Conservation (phyloP, 2,113 vertebrate genomes). For the Rattus rattus region DNA sequence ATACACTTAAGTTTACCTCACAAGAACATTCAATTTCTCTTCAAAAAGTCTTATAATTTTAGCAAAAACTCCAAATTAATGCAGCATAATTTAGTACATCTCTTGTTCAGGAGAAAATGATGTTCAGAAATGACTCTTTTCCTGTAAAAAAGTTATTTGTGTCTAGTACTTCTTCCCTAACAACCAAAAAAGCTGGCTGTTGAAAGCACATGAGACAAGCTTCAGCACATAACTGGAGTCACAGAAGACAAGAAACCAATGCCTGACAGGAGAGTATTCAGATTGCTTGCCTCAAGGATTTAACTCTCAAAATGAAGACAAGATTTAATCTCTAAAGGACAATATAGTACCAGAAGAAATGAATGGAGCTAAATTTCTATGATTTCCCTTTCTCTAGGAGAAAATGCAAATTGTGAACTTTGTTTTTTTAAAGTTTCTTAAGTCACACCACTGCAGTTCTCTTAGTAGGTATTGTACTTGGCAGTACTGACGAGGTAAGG, state of each 20-base stretch:
- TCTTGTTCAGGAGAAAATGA: slow-evolving; percentile 29
- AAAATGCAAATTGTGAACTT: not conserved
- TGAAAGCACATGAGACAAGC: slow-evolving; percentile 51
- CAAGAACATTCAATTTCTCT: slow-evolving; percentile 54
- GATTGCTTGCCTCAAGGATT: slow-evolving; percentile 19
- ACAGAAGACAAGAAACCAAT: slow-evolving; percentile 57
- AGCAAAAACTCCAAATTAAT: slow-evolving; percentile 9
- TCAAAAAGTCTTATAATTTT: slow-evolving; percentile 41
- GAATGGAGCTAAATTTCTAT: not conserved
- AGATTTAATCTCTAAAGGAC: slow-evolving; percentile 30
- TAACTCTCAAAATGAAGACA: slow-evolving; percentile 35
- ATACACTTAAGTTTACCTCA: not conserved
- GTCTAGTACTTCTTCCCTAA: slow-evolving; percentile 21
- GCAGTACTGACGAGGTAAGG: not conserved
- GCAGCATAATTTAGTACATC: slow-evolving; percentile 18
- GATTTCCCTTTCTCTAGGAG: slow-evolving; percentile 11
- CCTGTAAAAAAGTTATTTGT: slow-evolving; percentile 56
- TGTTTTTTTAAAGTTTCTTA: not conserved
- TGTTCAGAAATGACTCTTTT: slow-evolving; percentile 59
- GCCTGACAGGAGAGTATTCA: slow-evolving; percentile 28
- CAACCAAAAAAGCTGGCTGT: slow-evolving; percentile 27
- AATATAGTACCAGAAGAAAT: slow-evolving; percentile 44
- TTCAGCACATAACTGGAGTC: not conserved
- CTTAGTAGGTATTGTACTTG: not conserved
- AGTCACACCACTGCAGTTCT: slow-evolving; percentile 21